Conservation (phyloP, 2,113 vertebrate genomes). For the Heterocephalus glaber region DNA sequence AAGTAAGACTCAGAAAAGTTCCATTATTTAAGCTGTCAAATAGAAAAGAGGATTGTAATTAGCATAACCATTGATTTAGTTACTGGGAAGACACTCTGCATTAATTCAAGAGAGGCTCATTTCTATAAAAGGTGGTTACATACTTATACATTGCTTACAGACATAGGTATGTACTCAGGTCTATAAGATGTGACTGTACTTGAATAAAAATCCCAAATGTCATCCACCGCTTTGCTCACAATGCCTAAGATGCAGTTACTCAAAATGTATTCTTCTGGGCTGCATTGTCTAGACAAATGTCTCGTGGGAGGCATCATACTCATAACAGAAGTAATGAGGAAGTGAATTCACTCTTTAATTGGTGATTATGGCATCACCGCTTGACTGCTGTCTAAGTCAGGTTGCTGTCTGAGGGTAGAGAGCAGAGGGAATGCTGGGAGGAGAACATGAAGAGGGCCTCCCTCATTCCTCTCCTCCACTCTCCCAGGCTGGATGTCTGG, state of each 20-base stretch:
- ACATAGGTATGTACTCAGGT: neutral
- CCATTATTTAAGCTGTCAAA: neutral
- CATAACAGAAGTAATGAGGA: neutral
- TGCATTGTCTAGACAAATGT: neutral
- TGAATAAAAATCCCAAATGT: constrained; percentile 4
- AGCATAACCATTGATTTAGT: neutral
- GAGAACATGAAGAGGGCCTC: neutral
- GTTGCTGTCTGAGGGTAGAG: neutral
- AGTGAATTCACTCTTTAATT: constrained; percentile 9
- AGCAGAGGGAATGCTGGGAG: neutral
- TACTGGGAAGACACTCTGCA: neutral
- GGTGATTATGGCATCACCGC: neutral
- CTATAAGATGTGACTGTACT: neutral
- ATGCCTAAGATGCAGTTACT: neutral
- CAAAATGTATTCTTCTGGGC: neutral
- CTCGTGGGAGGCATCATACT: neutral
- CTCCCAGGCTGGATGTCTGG: neutral
- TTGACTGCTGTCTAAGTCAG: neutral
- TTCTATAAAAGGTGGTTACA: neutral
- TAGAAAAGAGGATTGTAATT: neutral
- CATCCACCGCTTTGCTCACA: neutral
- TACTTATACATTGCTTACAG: neutral
- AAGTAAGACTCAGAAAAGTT: neutral
- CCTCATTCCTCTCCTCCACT: neutral
- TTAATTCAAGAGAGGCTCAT: neutral